Percentiles rank a stretch among this genome's conserved stretches.
These are phyloP conservation scores for Atrina japonica DNA, from an alignment of 2,888 invertebrate genomes.

Conservation along the genomic window DNA sequence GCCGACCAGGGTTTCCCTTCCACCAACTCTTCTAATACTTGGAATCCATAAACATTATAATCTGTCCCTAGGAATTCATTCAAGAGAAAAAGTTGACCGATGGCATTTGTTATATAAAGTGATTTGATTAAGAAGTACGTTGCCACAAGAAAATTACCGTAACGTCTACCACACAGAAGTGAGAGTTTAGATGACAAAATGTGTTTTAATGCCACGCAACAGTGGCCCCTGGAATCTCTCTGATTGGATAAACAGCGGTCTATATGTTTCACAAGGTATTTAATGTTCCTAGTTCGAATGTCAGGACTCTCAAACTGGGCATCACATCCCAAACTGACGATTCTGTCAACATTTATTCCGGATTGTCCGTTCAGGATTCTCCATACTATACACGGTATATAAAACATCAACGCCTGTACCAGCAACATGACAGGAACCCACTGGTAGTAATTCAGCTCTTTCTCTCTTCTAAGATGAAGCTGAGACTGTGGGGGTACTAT, in stretches of 20 bases:
- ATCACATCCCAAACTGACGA: constrained; percentile 78
- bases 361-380: constrained; percentile 81
- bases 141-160: constrained; percentile 81
- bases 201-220: constrained; percentile 75
- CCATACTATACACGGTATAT: constrained; percentile 82
- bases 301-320: constrained; percentile 81
- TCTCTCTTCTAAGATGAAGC: constrained; percentile 61
- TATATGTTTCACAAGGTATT: constrained; percentile 81
- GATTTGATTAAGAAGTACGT: constrained; percentile 80
- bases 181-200: constrained; percentile 76
- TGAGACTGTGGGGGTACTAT: constrained; percentile 46
- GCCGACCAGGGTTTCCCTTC: constrained; percentile 77
- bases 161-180: constrained; percentile 79
- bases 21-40: constrained; percentile 81
- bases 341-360: constrained; percentile 81
- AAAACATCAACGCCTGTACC: constrained; percentile 82
- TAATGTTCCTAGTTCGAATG: constrained; percentile 81
- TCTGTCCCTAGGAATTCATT: constrained; percentile 81
- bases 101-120: constrained; percentile 80
- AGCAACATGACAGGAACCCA: constrained; percentile 81
- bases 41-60: constrained; percentile 80
- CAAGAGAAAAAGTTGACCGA: constrained; percentile 82
- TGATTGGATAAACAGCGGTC: constrained; percentile 81
- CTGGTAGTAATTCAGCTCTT: constrained; percentile 79
- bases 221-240: constrained; percentile 74